phyloP scores from a whole-genome alignment of 2,888 invertebrate genomes.

The Operophtera brumata region DNA sequence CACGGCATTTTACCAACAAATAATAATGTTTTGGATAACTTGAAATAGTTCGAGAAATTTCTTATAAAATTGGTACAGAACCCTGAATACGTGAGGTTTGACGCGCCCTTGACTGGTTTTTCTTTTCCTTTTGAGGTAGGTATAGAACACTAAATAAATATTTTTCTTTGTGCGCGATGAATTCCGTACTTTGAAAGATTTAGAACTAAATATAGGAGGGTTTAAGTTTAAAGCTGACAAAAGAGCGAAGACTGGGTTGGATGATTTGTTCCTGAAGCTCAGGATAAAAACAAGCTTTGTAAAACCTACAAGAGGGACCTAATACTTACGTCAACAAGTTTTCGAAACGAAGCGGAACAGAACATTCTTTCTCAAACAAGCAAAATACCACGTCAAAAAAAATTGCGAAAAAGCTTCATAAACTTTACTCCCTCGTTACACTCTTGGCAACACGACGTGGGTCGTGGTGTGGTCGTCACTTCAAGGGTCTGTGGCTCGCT shows the following conservation, averaged over 20 bases:
- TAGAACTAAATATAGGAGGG: constrained; percentile 48
- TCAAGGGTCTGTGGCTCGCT: too few species aligned
- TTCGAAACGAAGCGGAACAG: constrained; percentile 23
- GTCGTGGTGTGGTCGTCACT: too few species aligned
- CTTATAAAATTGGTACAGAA: too few species aligned
- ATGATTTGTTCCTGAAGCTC: constrained; percentile 59
- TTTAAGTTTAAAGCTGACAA: constrained; percentile 52
- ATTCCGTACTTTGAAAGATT: constrained; percentile 34
- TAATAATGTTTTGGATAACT: too few species aligned
- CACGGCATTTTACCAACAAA: too few species aligned
- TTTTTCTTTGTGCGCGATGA: too few species aligned
- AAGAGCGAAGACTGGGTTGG: constrained; percentile 53
- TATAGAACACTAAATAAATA: too few species aligned
- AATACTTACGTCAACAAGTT: constrained; percentile 48
- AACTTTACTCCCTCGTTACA: too few species aligned
- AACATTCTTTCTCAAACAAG: constrained; percentile 9
- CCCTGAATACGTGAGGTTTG: too few species aligned
- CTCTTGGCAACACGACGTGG: neutral
- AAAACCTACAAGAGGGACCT: constrained; percentile 51
- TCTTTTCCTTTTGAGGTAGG: too few species aligned
- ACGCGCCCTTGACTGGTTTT: too few species aligned
- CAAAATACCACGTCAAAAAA: neutral
- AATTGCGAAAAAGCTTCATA: neutral
- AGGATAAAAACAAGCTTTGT: constrained; percentile 58
- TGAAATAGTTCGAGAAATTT: too few species aligned